Percentiles rank a stretch among this genome's conserved stretches.
Evolutionary conservation across 1,140 invertebrate genomes (phyloP).

Genomic region (Physella acuta): DNA sequence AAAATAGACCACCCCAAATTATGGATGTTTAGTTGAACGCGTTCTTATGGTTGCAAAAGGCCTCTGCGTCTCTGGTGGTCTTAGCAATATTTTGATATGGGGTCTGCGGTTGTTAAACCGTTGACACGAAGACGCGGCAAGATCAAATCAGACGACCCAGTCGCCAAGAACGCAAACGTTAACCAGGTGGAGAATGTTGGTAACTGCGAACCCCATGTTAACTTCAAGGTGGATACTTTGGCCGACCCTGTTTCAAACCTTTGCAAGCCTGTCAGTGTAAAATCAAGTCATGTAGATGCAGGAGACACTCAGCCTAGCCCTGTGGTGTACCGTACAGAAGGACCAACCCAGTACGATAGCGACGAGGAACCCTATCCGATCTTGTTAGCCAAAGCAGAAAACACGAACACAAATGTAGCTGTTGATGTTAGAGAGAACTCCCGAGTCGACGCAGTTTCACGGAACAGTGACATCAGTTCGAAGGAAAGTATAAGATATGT

Average conservation of each 20-base stretch:
- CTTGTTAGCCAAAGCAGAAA: neutral
- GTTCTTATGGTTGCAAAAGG: neutral
- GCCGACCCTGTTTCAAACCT: neutral
- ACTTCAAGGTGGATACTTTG: neutral
- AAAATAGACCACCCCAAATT: neutral
- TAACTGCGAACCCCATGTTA: neutral
- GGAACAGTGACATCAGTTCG: no score
- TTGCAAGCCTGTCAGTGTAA: neutral
- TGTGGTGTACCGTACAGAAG: neutral
- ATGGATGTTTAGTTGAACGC: neutral
- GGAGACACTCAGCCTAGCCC: neutral
- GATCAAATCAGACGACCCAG: neutral
- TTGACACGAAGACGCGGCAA: constrained; percentile 9
- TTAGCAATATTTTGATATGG: constrained; percentile 1
- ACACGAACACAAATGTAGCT: neutral
- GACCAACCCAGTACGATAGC: constrained; percentile 3
- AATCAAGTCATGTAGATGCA: neutral
- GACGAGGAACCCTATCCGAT: constrained; percentile 4
- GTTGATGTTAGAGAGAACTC: neutral
- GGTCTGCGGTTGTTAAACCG: constrained; percentile 21
- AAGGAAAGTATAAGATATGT: neutral
- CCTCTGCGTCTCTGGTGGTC: constrained; percentile 15
- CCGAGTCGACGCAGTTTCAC: neutral
- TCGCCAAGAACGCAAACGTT: neutral
- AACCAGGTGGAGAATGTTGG: constrained; percentile 8